Base-by-base conservation (phyloP, 1,140 invertebrate species). In the Magallana angulata region DNA sequence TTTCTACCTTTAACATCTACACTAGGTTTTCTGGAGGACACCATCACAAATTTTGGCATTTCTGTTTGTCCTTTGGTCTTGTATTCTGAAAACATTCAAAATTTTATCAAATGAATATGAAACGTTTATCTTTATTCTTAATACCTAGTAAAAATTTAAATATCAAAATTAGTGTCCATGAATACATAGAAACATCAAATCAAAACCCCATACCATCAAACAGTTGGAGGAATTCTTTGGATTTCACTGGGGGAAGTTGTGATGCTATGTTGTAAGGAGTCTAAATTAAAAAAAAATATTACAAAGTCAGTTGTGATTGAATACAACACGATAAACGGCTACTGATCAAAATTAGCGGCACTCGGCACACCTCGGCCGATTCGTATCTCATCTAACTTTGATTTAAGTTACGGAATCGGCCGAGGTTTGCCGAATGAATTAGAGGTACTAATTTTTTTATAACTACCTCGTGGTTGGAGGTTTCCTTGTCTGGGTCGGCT, bases 391-490 rank as follows among this genome's bases (percentile, higher is more conserved):
- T 24, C 24, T 24, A 24, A 24, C 24, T 24, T 24, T 24, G 24
- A 24, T 24, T 0, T 24, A 24, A 24, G 1, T 24, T 24, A 24
- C 24, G 24, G 24, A 24, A 24, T 24, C 24, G 24, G 24, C 24
- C 24, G 24, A 24, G 24, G 24, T 24, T 24, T 24, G 24, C 24
- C 24, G 24, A 24, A 24, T 24, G 24, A 24, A 48, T 48, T 48
- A 48, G 36, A 48, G 36, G 36, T 48, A 48, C 18, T 14, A 18
- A 0, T 64, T 64, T 64, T 3, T 16, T 16, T 3, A 18, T 64
- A 64, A 14, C 7, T 64, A 91, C 91, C 85, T 92, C 91, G 71
- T 87, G 87, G 48, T 90, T 91, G 18, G 85, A 57, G 64, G 91
- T 92, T 64, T 87, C 59, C 48, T 90, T 62, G 24, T 85, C 84